Conservation (phyloP, 2,888 invertebrate genomes). For the Cerceris rybyensis region DNA sequence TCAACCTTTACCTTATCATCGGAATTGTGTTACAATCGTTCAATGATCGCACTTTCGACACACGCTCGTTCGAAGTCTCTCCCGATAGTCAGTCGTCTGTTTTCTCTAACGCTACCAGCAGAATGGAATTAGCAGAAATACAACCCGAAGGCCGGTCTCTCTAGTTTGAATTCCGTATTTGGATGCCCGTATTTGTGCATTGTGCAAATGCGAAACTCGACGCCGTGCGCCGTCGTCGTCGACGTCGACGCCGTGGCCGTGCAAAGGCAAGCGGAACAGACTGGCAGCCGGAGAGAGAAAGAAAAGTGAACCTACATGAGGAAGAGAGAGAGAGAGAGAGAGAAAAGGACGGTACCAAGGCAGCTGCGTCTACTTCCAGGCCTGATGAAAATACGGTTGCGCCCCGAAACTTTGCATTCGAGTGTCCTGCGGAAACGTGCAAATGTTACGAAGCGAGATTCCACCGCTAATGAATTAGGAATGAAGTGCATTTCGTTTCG, state of each 20-base stretch:
- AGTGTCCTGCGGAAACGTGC: constrained; percentile 56
- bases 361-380: constrained; percentile 53
- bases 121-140: constrained; percentile 56
- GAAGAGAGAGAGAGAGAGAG: no score
- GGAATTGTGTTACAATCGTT: no score
- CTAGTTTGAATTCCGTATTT: constrained; percentile 61
- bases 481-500: constrained; percentile 40
- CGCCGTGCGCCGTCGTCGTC: constrained; percentile 31
- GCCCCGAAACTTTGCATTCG: constrained; percentile 49
- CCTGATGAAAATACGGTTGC: constrained; percentile 58
- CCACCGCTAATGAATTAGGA: constrained; percentile 60
- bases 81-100: background rate
- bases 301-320: no score
- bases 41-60: background rate
- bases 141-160: constrained; percentile 42
- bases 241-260: constrained; percentile 14
- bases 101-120: constrained; percentile 26
- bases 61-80: background rate
- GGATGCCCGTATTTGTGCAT: constrained; percentile 62
- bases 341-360: constrained; percentile 2
- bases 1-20: no score
- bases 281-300: constrained; percentile 5
- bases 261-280: constrained; percentile 12
- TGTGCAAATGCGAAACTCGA: constrained; percentile 62
- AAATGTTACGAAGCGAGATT: constrained; percentile 61